Conservation (phyloP, 2,113 vertebrate genomes). For the Caretta caretta region DNA sequence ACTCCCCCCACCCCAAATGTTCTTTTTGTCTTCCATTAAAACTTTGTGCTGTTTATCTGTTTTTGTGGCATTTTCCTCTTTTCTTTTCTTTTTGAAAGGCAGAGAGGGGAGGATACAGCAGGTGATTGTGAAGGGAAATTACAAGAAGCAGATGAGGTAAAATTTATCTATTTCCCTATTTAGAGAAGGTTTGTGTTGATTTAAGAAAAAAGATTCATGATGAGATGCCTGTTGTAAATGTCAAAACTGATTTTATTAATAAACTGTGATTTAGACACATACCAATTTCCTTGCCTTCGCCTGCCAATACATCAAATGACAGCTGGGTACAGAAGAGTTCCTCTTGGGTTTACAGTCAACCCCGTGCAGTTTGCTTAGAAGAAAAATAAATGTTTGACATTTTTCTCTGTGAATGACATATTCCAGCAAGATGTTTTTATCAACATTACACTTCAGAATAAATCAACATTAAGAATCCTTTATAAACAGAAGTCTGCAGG, state of each 20-base stretch:
- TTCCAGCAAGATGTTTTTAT: background rate
- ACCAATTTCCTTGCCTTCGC: background rate
- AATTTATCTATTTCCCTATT: background rate
- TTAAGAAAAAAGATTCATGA: background rate
- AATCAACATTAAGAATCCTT: slow-evolving; percentile 19
- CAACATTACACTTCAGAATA: slow-evolving; percentile 2
- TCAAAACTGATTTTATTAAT: background rate
- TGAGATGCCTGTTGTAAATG: background rate
- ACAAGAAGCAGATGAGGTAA: background rate
- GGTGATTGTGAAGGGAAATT: background rate
- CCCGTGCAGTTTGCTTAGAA: background rate
- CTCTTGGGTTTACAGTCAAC: slow-evolving; percentile 1
- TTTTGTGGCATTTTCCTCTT: background rate
- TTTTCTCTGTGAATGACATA: slow-evolving; percentile 19
- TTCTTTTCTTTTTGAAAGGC: background rate
- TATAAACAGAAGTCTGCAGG: background rate
- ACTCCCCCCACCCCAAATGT: too few species aligned
- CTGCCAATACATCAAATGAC: background rate
- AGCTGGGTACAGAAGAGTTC: background rate
- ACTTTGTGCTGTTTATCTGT: background rate
- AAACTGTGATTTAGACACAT: background rate
- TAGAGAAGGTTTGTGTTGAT: background rate
- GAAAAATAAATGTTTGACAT: slow-evolving; percentile 7
- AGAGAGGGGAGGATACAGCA: too few species aligned
- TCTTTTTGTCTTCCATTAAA: background rate